A percentile compares a stretch with the other conserved stretches of the same genome.
These are phyloP conservation scores for Syrphus vitripennis DNA, from an alignment of 2,888 invertebrate genomes.

Conservation along the genomic window DNA sequence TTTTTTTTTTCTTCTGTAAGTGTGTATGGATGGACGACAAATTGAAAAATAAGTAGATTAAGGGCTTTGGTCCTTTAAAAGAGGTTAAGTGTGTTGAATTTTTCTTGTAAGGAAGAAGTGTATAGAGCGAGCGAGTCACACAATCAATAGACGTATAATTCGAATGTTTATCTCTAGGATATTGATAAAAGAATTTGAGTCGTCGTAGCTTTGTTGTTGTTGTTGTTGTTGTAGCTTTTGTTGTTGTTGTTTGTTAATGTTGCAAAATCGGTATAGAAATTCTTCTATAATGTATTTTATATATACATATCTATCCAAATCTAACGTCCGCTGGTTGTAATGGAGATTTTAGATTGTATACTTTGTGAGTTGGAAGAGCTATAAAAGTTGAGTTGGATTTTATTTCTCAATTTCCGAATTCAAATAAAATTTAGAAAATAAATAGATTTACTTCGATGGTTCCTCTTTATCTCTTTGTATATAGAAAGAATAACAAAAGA, in stretches of 20 bases:
- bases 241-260: not conserved
- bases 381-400: conserved; percentile 51
- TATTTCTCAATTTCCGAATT: conserved; percentile 39
- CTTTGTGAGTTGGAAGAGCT: conserved; percentile 38
- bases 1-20: no score
- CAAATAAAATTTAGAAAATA: conserved; percentile 27
- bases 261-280: not conserved
- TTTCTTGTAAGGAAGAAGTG: conserved; percentile 4
- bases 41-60: conserved; percentile 72
- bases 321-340: conserved; percentile 2
- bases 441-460: conserved; percentile 4
- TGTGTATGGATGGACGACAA: conserved; percentile 56
- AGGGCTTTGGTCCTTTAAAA: conserved; percentile 56
- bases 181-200: conserved; percentile 43
- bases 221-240: not conserved
- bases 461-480: not conserved
- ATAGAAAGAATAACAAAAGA: conserved; percentile 7
- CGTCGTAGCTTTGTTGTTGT: not conserved
- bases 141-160: conserved; percentile 65
- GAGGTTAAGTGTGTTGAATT: conserved; percentile 61
- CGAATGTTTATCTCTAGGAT: conserved; percentile 51
- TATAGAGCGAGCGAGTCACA: conserved; percentile 3
- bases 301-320: no score
- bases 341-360: conserved; percentile 45
- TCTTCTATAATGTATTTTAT: not conserved